phyloP scores from a whole-genome alignment of 1,140 invertebrate genomes.

The Popillia japonica region DNA sequence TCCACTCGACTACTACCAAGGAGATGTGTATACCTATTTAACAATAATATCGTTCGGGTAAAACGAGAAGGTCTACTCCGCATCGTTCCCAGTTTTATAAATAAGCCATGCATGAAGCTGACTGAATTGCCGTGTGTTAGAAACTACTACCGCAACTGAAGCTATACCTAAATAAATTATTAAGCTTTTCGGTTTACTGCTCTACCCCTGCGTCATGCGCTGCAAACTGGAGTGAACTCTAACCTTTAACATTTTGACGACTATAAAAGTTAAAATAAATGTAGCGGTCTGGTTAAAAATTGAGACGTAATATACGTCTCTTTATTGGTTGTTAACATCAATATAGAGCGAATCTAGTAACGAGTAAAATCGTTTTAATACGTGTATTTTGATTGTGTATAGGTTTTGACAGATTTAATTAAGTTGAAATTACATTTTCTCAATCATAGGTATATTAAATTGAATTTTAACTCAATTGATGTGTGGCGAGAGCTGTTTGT shows the following conservation, averaged over 20 bases:
- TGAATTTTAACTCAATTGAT: too few relatives aligned
- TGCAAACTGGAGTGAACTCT: not conserved
- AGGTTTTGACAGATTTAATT: too few relatives aligned
- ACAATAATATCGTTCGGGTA: too few relatives aligned
- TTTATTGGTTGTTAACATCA: not conserved
- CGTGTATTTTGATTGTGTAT: too few relatives aligned
- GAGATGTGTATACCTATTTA: too few relatives aligned
- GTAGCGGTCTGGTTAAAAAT: not conserved
- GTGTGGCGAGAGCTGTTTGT: too few relatives aligned
- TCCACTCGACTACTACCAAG: too few relatives aligned
- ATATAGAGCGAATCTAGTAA: not conserved
- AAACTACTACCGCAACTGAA: not conserved
- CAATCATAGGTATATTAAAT: too few relatives aligned
- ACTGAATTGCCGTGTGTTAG: not conserved
- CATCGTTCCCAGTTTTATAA: too few relatives aligned
- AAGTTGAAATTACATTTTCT: too few relatives aligned
- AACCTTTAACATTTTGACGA: slow-evolving; percentile 10
- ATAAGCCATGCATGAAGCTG: not conserved
- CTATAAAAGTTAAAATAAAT: slow-evolving; percentile 12
- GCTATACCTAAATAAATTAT: slow-evolving; percentile 6
- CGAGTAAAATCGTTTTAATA: too few relatives aligned
- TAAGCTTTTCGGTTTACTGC: not conserved
- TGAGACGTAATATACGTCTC: not conserved
- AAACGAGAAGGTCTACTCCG: too few relatives aligned
- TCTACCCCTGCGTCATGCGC: not conserved